These are phyloP conservation scores for Rhabdornis inornatus DNA, from an alignment of 2,113 vertebrate species.

Conservation along the genomic window DNA sequence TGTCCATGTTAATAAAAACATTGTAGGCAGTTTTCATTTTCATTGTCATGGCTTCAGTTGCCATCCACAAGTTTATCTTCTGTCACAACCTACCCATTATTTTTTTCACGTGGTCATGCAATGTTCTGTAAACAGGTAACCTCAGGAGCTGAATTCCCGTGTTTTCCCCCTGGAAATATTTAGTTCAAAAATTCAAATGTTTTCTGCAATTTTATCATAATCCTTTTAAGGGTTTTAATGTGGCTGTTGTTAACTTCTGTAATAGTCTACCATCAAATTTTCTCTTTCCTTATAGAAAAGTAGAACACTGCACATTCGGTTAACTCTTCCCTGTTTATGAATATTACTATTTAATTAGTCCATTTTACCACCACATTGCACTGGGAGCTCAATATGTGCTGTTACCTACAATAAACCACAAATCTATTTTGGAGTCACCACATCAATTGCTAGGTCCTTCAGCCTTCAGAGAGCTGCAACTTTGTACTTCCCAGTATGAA, in stretches of 20 bases:
- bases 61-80: background rate
- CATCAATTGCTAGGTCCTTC: background rate
- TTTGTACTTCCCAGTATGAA: background rate
- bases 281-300: background rate
- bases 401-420: background rate
- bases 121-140: background rate
- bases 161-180: background rate
- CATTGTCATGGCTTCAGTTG: background rate
- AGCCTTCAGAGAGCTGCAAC: background rate
- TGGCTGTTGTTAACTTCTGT: background rate
- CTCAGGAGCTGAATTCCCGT: background rate
- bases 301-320: rapidly evolving
- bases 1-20: background rate
- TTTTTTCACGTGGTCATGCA: background rate
- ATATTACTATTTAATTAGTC: background rate
- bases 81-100: background rate
- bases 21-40: background rate
- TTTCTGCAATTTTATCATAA: background rate
- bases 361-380: background rate
- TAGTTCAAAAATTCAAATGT: background rate
- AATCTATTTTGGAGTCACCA: background rate
- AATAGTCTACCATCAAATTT: background rate
- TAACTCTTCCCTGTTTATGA: background rate
- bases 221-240: background rate
- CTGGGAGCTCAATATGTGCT: background rate